Evolutionary conservation across 2,888 invertebrate genomes (phyloP).

Genomic region (Apamea sordens): DNA sequence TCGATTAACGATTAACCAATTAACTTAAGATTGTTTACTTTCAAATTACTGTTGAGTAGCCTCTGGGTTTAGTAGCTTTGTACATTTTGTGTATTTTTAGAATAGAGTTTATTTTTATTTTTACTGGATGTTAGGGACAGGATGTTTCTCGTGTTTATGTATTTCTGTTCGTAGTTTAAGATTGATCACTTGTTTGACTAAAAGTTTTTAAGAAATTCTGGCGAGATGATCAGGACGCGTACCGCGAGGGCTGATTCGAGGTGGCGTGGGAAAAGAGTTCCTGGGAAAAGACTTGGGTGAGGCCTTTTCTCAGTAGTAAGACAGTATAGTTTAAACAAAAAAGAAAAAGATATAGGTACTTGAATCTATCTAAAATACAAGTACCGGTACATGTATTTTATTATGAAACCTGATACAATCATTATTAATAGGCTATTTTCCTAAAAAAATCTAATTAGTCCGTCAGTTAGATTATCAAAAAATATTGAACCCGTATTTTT

Average conservation of each 20-base stretch:
- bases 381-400: neutral
- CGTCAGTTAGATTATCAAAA: too few species aligned
- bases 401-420: neutral
- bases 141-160: neutral
- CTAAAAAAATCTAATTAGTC: too few species aligned
- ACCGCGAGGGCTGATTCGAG: too few species aligned
- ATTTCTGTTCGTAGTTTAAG: neutral
- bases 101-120: neutral
- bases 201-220: neutral
- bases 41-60: conserved; percentile 32
- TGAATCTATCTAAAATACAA: neutral
- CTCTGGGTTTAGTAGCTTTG: neutral
- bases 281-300: too few species aligned
- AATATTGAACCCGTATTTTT: too few species aligned
- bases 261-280: too few species aligned
- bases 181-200: neutral
- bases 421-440: too few species aligned
- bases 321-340: too few species aligned
- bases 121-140: too few species aligned
- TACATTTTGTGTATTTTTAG: conserved; percentile 38
- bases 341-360: neutral
- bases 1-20: conserved; percentile 52
- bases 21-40: conserved; percentile 50
- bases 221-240: too few species aligned
- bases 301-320: too few species aligned